These are phyloP conservation scores for Taurulus bubalis DNA, from an alignment of 2,113 vertebrate genomes.

Conservation along the genomic window DNA sequence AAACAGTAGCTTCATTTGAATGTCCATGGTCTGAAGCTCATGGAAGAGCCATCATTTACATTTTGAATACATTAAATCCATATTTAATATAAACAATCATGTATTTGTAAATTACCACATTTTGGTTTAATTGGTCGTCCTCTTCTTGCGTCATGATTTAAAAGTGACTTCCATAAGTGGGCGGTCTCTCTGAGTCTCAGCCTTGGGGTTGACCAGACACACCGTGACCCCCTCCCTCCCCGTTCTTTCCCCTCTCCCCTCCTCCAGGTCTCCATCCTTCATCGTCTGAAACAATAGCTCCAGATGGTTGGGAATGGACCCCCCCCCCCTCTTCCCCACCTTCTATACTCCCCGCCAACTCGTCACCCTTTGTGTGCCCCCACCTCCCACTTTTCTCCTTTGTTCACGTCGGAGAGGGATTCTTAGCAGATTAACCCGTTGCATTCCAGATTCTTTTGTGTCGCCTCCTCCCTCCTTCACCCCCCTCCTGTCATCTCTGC, in stretches of 20 bases:
- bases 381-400: slow-evolving; percentile 74
- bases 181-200: slow-evolving; percentile 29
- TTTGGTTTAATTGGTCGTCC: neutral
- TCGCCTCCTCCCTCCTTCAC: slow-evolving; percentile 44
- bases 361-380: slow-evolving; percentile 73
- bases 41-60: neutral
- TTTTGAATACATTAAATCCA: neutral
- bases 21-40: neutral
- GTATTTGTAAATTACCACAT: neutral
- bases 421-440: slow-evolving; percentile 83
- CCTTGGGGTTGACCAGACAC: slow-evolving; percentile 71
- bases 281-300: slow-evolving; percentile 80
- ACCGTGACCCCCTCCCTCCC: slow-evolving; percentile 59
- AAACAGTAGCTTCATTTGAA: slow-evolving; percentile 16
- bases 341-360: slow-evolving; percentile 50
- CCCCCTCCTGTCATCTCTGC: slow-evolving; percentile 44
- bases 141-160: neutral
- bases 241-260: slow-evolving; percentile 55
- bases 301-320: slow-evolving; percentile 82
- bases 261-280: slow-evolving; percentile 63
- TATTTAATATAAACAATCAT: neutral
- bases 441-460: slow-evolving; percentile 83
- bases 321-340: neutral
- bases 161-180: slow-evolving; percentile 22
- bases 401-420: slow-evolving; percentile 75